Percentiles rank a stretch among this genome's conserved stretches.
Evolutionary conservation across 2,797 vertebrate genomes (phyloP).

Genomic region (Chelonia mydas): DNA sequence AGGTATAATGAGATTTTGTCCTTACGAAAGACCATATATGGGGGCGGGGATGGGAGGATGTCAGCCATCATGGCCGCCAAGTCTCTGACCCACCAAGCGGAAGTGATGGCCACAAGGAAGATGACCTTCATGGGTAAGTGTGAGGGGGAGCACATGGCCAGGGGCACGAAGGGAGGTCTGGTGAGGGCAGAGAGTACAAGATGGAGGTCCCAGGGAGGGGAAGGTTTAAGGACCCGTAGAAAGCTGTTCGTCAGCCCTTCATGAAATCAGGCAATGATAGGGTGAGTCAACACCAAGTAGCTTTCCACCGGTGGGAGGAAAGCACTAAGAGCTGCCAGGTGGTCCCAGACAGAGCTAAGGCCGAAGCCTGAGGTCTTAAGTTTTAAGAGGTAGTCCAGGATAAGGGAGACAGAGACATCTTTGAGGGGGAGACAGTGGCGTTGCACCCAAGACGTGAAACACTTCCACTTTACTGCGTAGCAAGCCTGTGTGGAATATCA

Average conservation of each 20-base stretch:
- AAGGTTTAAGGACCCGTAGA: too few species aligned
- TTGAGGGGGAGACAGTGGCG: too few species aligned
- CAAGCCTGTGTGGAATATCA: too few species aligned
- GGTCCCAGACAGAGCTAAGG: background rate
- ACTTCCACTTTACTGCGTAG: too few species aligned
- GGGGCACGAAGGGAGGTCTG: background rate
- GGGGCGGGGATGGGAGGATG: too few species aligned
- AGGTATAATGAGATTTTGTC: background rate
- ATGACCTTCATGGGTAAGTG: background rate
- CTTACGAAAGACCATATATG: background rate
- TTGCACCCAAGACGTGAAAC: too few species aligned
- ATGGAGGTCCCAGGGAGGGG: background rate
- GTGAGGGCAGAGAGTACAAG: background rate
- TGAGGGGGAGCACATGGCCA: background rate
- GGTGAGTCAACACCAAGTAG: background rate
- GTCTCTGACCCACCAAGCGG: background rate
- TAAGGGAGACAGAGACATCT: too few species aligned
- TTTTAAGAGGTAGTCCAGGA: too few species aligned
- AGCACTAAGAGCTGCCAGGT: background rate
- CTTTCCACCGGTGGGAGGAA: background rate
- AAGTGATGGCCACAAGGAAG: background rate
- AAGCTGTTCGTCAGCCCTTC: background rate
- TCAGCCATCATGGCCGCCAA: background rate
- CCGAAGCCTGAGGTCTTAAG: too few species aligned
- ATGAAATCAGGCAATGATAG: too few species aligned